phyloP scores from a whole-genome alignment of 2,888 invertebrate species.

The Agrenia bidenticulata region DNA sequence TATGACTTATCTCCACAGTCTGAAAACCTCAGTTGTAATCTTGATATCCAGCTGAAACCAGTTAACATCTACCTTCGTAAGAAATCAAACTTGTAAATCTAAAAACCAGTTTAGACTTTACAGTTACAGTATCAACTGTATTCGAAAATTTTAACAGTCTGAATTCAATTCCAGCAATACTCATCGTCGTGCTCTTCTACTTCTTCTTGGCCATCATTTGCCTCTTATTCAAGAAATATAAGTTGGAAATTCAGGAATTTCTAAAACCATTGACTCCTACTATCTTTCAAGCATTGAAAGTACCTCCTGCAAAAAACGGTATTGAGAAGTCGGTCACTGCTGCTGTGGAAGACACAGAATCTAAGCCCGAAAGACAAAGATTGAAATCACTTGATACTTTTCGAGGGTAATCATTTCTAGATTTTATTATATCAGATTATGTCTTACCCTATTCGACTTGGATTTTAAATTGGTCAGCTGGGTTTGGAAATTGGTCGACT shows the following conservation, averaged over 20 bases:
- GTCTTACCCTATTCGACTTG: no score
- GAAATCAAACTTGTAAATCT: no score
- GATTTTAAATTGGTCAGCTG: no score
- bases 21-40: slow-evolving; percentile 7
- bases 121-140: no score
- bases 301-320: no score
- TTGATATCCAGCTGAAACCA: slow-evolving; percentile 60
- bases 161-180: neutral
- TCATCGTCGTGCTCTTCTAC: slow-evolving; percentile 11
- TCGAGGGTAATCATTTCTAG: slow-evolving; percentile 54
- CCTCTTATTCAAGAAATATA: neutral
- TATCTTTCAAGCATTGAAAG: no score
- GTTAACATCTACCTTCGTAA: slow-evolving; percentile 72
- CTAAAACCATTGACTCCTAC: neutral
- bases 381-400: slow-evolving; percentile 54
- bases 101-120: no score
- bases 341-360: no score
- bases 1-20: slow-evolving; percentile 41
- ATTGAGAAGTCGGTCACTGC: no score
- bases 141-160: no score
- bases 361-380: slow-evolving; percentile 26
- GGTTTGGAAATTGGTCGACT: no score
- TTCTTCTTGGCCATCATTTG: neutral
- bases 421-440: no score
- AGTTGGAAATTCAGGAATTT: neutral